These are phyloP conservation scores for Odontomachus brunneus DNA, from an alignment of 1,140 invertebrate genomes.

Conservation along the genomic window DNA sequence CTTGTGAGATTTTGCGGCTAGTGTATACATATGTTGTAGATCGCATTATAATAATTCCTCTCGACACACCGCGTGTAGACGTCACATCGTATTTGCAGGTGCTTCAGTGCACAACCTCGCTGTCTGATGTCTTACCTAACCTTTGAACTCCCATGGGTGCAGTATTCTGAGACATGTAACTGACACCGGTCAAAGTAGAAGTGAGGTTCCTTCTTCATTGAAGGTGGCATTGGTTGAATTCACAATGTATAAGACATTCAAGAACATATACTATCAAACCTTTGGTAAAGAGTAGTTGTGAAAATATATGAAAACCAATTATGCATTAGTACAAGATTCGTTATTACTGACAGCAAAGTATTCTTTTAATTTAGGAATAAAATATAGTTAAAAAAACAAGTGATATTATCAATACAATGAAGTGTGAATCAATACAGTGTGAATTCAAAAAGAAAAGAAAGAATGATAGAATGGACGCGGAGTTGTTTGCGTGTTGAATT, in stretches of 20 bases:
- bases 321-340: neutral
- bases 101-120: conserved; percentile 63
- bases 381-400: neutral
- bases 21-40: conserved; percentile 23
- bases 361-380: conserved; percentile 4
- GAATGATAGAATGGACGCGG: conserved; percentile 77
- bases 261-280: neutral
- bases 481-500: conserved; percentile 72
- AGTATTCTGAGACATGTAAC: conserved; percentile 81
- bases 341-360: neutral
- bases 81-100: conserved; percentile 80
- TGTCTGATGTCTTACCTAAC: conserved; percentile 74
- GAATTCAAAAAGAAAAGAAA: conserved; percentile 69
- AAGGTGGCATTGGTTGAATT: conserved; percentile 77
- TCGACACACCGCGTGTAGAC: conserved; percentile 68
- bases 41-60: conserved; percentile 67
- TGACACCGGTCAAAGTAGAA: conserved; percentile 80
- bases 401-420: conserved; percentile 73
- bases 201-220: conserved; percentile 79
- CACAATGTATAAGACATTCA: conserved; percentile 15
- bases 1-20: neutral
- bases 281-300: neutral
- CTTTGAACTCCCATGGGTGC: conserved; percentile 79
- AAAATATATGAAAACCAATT: neutral
- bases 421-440: conserved; percentile 71